Conservation (phyloP, 2,888 invertebrate species). For the Carpatolechia fugitivella region DNA sequence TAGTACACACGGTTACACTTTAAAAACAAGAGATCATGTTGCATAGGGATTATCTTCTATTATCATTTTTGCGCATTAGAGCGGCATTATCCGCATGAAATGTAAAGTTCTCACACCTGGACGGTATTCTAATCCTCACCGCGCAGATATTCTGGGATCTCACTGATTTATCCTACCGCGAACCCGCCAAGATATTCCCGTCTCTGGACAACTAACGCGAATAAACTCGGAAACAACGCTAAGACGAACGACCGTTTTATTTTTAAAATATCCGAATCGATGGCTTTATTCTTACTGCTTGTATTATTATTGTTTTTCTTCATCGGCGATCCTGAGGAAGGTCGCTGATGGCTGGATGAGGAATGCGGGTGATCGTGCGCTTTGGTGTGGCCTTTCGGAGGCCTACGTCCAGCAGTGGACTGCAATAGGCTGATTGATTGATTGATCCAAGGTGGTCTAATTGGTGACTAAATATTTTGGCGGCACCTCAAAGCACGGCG, state of each 20-base stretch:
- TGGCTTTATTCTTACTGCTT: neutral
- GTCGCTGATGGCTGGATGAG: too few species aligned
- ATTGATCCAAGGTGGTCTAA: too few species aligned
- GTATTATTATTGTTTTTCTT: too few species aligned
- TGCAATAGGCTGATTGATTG: too few species aligned
- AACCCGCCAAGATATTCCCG: slow-evolving; percentile 38
- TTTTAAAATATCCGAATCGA: neutral
- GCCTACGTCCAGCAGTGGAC: too few species aligned
- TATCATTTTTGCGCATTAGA: slow-evolving; percentile 4
- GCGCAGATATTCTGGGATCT: slow-evolving; percentile 27
- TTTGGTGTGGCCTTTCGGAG: too few species aligned
- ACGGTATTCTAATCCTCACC: slow-evolving; percentile 8
- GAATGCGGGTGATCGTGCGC: too few species aligned
- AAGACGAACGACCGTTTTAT: neutral
- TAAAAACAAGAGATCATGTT: too few species aligned
- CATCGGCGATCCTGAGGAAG: too few species aligned
- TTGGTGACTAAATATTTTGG: too few species aligned
- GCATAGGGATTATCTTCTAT: neutral
- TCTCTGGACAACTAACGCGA: slow-evolving; percentile 37
- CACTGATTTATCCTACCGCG: slow-evolving; percentile 33
- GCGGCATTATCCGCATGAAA: neutral
- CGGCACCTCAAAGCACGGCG: too few species aligned
- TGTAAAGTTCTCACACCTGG: slow-evolving; percentile 29
- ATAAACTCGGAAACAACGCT: slow-evolving; percentile 42
- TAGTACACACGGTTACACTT: too few species aligned